Base-by-base conservation (phyloP, 2,888 invertebrate genomes). In the Ormyrus nitidulus region DNA sequence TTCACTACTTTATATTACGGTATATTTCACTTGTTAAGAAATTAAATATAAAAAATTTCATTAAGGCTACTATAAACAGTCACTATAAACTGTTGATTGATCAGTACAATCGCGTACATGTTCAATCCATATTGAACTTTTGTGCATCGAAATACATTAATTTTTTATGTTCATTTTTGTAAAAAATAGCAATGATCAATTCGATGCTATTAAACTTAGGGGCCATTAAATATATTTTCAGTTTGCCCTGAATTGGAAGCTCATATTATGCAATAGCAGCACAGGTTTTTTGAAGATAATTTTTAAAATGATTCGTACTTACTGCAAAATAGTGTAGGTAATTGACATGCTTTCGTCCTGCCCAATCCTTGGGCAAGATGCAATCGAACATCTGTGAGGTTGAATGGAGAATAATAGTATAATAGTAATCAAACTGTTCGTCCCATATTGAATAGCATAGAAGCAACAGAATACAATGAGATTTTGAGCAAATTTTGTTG, bases 371-470 rank as follows among this genome's bases (percentile, higher is more conserved):
- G 94, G 0, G 95, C 96, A 59, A 98, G 92, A 91, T 94, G 95
- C 72, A 95, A 91, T 86, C 95, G 93, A 0, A 95, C 93, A 86
- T 97, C 96, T 0, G 92, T 91, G 53, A 96, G 93, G 91, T 90
- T 99, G 98, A 84, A 98, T 96, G 13, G 94, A 94, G 89, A 98
- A 97, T 71, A 98, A n/a, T n/a, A n/a, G n/a, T n/a, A n/a, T 92
- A 34, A 96, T 93, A 59, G 95, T 93, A 0, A 98, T 93, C 13
- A 99, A 92, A 72, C 93, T 91, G 74, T 93, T 92, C 0, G 97
- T 94, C 0, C 97, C 96, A 88, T 95, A 94, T 90, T 96, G 95
- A 65, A 96, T 94, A 2, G 95, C 93, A 91, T 95, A 99, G 87
- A 97, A 94, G 71, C 95, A 95, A 88, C 99, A 95, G 92, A 98